Evolutionary conservation across 1,140 invertebrate species (phyloP), one percentile per base, ranked within the genome.

Genomic region (Leptoteleia sp.): DNA sequence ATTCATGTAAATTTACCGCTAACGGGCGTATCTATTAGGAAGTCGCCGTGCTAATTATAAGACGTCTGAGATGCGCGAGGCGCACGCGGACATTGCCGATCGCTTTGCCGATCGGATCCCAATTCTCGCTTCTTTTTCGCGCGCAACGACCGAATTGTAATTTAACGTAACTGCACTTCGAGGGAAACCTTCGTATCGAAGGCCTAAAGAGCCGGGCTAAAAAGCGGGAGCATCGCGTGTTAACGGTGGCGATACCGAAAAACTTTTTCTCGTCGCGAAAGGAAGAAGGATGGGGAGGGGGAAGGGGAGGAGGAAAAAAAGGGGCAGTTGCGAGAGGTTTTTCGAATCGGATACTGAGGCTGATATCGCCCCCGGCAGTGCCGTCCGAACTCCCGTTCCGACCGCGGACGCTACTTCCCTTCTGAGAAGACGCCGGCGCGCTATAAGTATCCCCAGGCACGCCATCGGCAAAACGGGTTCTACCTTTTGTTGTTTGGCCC

Each of bases 361-460:
- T 54, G 67, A 72, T 72, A 68, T 64, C 57, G 71, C 59, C 45
- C 59, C n/a, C 25, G 62, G 62, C 62, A 22, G 48, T 50, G 31
- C 45, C 57, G 47, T 52, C 55, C 79, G 68, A 80, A 86, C 83
- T 86, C 82, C 84, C 82, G 84, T 85, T 84, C 80, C 65, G 79
- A 79, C 81, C 78, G 72, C 57, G 57, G 52, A 71, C 68, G 55
- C 76, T 73, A 83, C 85, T 85, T 85, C 81, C 82, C 83, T 87
- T 87, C 85, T 84, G 79, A 76, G 85, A 87, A 87, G 77, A 82
- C 65, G 73, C 76, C 71, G 80, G 67, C 76, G 68, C 75, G 81
- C 76, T 81, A 83, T 86, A 87, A 87, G 84, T 86, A 86, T 85
- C 82, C 76, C 40, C 73, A 82, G 83, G 81, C 85, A 86, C 85